phyloP scores from a whole-genome alignment of 2,888 invertebrate genomes.

The Thymelicus sylvestris region DNA sequence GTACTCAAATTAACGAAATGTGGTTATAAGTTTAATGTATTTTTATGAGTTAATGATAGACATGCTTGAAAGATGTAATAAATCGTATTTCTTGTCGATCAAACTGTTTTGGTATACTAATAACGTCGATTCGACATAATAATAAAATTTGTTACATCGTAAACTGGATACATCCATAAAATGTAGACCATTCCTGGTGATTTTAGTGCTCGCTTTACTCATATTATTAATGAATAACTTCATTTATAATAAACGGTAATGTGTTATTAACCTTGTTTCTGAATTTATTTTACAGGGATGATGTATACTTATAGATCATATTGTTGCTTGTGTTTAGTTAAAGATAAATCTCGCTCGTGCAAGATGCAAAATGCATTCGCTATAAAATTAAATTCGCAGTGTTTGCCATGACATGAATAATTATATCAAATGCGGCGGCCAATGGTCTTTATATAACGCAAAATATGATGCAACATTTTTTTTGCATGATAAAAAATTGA shows the following conservation, averaged over 20 bases:
- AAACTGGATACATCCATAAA: slow-evolving; percentile 23
- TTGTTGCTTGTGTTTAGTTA: not conserved
- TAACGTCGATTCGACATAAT: slow-evolving; percentile 13
- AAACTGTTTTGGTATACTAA: slow-evolving; percentile 8
- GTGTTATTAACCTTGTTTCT: slow-evolving; percentile 5
- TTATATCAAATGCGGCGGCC: slow-evolving; percentile 23
- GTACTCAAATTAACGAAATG: too few species aligned
- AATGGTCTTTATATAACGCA: slow-evolving; percentile 8
- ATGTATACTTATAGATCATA: not conserved
- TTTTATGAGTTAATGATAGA: too few species aligned
- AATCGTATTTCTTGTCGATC: not conserved
- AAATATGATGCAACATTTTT: not conserved
- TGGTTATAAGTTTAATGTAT: too few species aligned
- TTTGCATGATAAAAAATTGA: not conserved
- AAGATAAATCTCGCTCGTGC: slow-evolving; percentile 24
- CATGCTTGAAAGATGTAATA: not conserved
- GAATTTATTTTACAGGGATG: not conserved
- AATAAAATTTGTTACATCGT: slow-evolving; percentile 25
- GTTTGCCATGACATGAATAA: slow-evolving; percentile 18
- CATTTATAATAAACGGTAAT: slow-evolving; percentile 1
- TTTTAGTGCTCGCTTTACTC: slow-evolving; percentile 22
- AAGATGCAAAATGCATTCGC: slow-evolving; percentile 33
- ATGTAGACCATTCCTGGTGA: slow-evolving; percentile 19
- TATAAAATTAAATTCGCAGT: slow-evolving; percentile 27
- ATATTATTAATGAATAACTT: slow-evolving; percentile 2